These are phyloP conservation scores for Ivindomyrus marchei DNA, from an alignment of 2,113 vertebrate species.

Conservation along the genomic window DNA sequence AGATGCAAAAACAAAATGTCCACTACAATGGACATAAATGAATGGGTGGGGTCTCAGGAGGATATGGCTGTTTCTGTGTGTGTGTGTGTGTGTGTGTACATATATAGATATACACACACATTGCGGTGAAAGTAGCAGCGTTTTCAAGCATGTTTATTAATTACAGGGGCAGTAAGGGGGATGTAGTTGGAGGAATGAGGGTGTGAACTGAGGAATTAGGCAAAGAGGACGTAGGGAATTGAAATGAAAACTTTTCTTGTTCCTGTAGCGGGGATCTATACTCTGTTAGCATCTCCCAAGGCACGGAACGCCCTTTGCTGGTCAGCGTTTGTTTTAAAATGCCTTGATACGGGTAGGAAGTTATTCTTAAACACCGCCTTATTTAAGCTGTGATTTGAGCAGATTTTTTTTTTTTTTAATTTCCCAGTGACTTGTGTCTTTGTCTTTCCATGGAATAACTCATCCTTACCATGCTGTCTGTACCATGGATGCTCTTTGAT, in stretches of 20 bases:
- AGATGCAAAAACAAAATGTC: too few species aligned
- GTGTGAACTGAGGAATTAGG: neutral
- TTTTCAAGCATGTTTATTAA: neutral
- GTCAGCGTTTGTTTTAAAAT: neutral
- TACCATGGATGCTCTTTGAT: neutral
- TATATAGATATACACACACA: neutral
- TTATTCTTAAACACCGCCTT: neutral
- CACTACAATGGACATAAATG: too few species aligned
- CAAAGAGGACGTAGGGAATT: neutral
- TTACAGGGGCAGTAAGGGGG: neutral
- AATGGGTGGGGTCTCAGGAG: too few species aligned
- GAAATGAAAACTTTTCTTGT: neutral
- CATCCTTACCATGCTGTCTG: neutral
- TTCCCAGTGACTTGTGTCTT: neutral
- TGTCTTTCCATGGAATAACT: neutral
- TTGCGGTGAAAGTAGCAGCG: neutral
- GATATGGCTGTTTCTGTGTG: neutral
- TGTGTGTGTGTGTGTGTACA: neutral
- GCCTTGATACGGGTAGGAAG: neutral
- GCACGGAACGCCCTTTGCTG: neutral
- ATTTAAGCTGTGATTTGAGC: neutral
- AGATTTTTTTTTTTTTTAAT: neutral
- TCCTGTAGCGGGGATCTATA: neutral
- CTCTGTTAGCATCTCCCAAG: neutral
- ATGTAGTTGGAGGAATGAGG: neutral